Base-by-base conservation (phyloP, 2,797 vertebrate genomes). In the Spheniscus humboldti region DNA sequence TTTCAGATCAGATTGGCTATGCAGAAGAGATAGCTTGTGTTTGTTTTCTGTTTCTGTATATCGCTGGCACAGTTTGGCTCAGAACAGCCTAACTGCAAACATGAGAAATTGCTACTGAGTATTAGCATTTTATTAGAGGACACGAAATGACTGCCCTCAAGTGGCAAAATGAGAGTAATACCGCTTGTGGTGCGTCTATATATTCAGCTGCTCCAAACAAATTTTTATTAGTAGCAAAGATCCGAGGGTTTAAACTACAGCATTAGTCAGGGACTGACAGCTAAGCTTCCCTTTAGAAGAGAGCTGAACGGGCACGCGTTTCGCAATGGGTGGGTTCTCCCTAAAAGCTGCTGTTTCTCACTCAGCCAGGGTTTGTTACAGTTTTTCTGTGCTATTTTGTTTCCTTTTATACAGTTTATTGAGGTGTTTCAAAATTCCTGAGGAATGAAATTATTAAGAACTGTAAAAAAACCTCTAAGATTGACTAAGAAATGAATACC, bases 91-190 rank as follows among this genome's bases (percentile, higher is more conserved):
- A 18, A 45, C 28, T 64, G 50, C 73, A 14, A 18, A 4, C 15
- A 1, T 7, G 35, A 47, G 69, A 43, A 88, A 62, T 10, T 28
- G 72, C 50, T 48, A 6, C 27, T 5, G 4, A 76, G 7, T 6
- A 5, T 2, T 25, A 17, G 12, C 15, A 10, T 78, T 74, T 90
- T 55, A 28, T 55, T 79, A 43, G 62, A 33, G 78, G 57, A 86
- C 60, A 85, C 50, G 93, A 69, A 90, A 85, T 81, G 57, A 43
- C 90, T 97, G 97, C 96, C 96, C 92, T 96, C 97, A 87, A 23
- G 96, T 86, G 97, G 97, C 77, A 55, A 90, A 68, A 33, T 14
- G 5, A 1, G 1, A 57, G 35, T 45, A 53, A 22, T 71, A 48
- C 56, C 41, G 30, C 27, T 75, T n/a, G 14, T n/a, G 9, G 1